A percentile compares a stretch with the other conserved stretches of the same genome.
phyloP scores from a whole-genome alignment of 2,888 invertebrate genomes.

The Prostheceraeus crozeri region DNA sequence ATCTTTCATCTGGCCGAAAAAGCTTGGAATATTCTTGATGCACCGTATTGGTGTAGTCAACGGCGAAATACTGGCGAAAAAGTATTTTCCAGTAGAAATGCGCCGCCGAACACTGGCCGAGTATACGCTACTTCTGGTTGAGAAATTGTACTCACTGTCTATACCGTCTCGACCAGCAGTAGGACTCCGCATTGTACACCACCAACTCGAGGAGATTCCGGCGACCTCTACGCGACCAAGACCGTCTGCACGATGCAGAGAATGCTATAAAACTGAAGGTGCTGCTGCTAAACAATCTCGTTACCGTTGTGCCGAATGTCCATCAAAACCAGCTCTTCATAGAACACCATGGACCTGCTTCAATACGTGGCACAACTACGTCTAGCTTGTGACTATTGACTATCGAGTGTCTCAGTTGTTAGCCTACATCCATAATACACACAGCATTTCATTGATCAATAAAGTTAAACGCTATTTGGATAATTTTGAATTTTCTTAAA shows the following conservation, averaged over 20 bases:
- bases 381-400: too few species aligned
- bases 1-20: constrained; percentile 22
- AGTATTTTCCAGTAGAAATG: not conserved
- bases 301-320: not conserved
- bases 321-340: constrained; percentile 7
- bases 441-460: too few species aligned
- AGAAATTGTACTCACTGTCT: not conserved
- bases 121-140: not conserved
- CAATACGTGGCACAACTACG: constrained; percentile 22
- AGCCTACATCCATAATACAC: constrained; percentile 1
- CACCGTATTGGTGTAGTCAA: constrained; percentile 23
- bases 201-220: not conserved
- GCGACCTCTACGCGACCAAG: not conserved
- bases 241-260: not conserved
- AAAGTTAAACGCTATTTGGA: too few species aligned
- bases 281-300: not conserved
- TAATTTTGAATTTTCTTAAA: too few species aligned
- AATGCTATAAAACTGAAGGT: not conserved
- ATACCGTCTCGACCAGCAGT: not conserved
- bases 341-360: constrained; percentile 25
- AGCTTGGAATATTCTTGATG: constrained; percentile 21
- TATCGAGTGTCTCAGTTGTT: constrained; percentile 11
- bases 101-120: not conserved
- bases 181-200: not conserved
- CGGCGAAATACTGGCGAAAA: constrained; percentile 11